Evolutionary conservation across 2,888 invertebrate genomes (phyloP), one percentile per base, ranked within the genome.

Genomic region (Euproctis similis): DNA sequence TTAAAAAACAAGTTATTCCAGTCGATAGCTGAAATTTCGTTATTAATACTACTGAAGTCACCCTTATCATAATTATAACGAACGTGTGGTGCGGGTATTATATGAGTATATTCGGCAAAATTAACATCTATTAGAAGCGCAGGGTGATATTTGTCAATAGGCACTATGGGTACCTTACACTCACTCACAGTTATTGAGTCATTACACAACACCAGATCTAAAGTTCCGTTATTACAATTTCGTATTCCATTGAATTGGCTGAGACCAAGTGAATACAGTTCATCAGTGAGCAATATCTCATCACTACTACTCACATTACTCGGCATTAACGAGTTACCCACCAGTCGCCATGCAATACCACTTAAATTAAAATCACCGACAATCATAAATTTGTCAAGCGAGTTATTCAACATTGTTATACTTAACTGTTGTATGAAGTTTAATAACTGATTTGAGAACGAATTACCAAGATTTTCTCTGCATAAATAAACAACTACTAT

Each of bases 321-420:
- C 1, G 10, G 8, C 8, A n/a, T 0, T 3, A 26, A n/a, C n/a
- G n/a, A n/a, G n/a, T n/a, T n/a, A n/a, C n/a, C n/a, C n/a, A n/a
- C n/a, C n/a, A n/a, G n/a, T n/a, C n/a, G n/a, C n/a, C n/a, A n/a
- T n/a, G n/a, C n/a, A n/a, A n/a, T n/a, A n/a, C n/a, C n/a, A n/a
- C 35, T 35, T 25, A 35, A 21, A n/a, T 35, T 31, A 11, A 35
- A 31, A 9, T 35, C 35, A 3, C 31, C 35, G 7, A 16, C 7
- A 7, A 16, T 7, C 4, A 16, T 4, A 16, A 5, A 16, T 4
- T 4, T 16, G 7, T 16, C 16, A 16, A 7, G 7, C 4, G 16
- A 7, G 7, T 7, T 16, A 16, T 7, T 16, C 16, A 16, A 16
- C 4, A 16, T 7, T 16, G 7, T 16, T 16, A n/a, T n/a, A n/a